phyloP scores from a whole-genome alignment of 2,113 vertebrate genomes.

The Sinocyclocheilus anshuiensis region DNA sequence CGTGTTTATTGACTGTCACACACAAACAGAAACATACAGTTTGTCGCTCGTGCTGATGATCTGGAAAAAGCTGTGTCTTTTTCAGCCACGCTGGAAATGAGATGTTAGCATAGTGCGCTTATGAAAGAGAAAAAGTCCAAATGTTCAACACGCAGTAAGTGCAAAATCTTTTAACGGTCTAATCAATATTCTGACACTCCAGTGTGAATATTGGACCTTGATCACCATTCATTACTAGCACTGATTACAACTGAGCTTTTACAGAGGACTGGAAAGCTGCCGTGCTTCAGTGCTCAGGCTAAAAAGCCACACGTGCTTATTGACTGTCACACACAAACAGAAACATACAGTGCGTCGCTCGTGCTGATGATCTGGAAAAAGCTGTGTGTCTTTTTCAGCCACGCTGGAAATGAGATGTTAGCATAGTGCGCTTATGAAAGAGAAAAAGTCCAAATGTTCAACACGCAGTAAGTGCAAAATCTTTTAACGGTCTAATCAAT shows the following conservation, averaged over 20 bases:
- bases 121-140: neutral
- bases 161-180: slow-evolving; percentile 4
- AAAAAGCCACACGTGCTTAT: neutral
- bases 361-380: neutral
- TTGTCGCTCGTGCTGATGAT: neutral
- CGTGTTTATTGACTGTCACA: neutral
- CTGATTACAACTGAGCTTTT: slow-evolving; percentile 28
- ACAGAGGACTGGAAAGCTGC: slow-evolving; percentile 35
- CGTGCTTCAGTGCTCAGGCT: too few species aligned
- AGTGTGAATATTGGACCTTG: neutral
- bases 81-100: neutral
- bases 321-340: neutral
- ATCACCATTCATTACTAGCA: slow-evolving; percentile 24
- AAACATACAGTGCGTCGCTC: neutral
- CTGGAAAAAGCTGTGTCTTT: neutral
- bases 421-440: neutral
- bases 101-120: neutral
- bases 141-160: neutral
- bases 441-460: neutral
- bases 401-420: neutral
- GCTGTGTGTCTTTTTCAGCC: neutral
- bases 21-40: neutral
- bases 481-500: slow-evolving; percentile 24
- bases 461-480: neutral
- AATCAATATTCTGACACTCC: neutral